Evolutionary conservation across 2,113 vertebrate species (phyloP).

Genomic region (Coreoperca whiteheadi): DNA sequence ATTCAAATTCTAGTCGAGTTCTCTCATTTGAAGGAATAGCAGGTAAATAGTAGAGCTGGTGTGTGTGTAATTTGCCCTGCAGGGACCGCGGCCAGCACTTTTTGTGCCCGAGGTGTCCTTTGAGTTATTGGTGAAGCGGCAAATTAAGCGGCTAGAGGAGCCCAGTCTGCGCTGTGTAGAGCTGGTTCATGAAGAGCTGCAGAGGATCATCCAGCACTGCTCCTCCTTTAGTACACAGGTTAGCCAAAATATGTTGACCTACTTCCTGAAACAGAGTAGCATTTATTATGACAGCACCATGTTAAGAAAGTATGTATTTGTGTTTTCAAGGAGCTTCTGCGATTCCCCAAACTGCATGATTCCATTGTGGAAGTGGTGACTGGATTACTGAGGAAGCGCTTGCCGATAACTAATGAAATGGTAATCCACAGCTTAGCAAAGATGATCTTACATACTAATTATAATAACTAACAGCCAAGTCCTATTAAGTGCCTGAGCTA

Average conservation of each 20-base stretch:
- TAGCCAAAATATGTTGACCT: background rate
- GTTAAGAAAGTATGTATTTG: slow-evolving; percentile 18
- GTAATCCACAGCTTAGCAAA: slow-evolving; percentile 67
- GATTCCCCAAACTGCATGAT: slow-evolving; percentile 88
- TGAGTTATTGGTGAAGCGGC: slow-evolving; percentile 87
- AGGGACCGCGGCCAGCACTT: slow-evolving; percentile 87
- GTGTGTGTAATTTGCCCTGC: slow-evolving; percentile 29
- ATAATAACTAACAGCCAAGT: background rate
- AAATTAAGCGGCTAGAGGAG: slow-evolving; percentile 88
- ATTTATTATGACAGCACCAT: slow-evolving; percentile 2
- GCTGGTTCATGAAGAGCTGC: slow-evolving; percentile 88
- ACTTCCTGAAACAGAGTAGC: background rate
- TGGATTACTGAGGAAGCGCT: slow-evolving; percentile 84
- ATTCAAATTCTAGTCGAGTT: slow-evolving; percentile 30
- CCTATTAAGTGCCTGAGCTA: background rate
- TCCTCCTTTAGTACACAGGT: slow-evolving; percentile 87
- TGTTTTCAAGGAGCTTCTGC: slow-evolving; percentile 84
- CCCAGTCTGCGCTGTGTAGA: slow-evolving; percentile 87
- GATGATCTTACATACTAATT: slow-evolving; percentile 38
- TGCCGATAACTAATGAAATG: slow-evolving; percentile 89
- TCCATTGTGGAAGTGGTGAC: slow-evolving; percentile 90
- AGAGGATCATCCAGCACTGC: slow-evolving; percentile 89
- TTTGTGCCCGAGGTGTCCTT: slow-evolving; percentile 88
- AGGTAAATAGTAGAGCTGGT: slow-evolving; percentile 21
- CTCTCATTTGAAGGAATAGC: slow-evolving; percentile 9